Percentiles rank a stretch among this genome's conserved stretches.
Conservation (phyloP, 2,797 vertebrate genomes). For the Megaceryle alcyon region DNA sequence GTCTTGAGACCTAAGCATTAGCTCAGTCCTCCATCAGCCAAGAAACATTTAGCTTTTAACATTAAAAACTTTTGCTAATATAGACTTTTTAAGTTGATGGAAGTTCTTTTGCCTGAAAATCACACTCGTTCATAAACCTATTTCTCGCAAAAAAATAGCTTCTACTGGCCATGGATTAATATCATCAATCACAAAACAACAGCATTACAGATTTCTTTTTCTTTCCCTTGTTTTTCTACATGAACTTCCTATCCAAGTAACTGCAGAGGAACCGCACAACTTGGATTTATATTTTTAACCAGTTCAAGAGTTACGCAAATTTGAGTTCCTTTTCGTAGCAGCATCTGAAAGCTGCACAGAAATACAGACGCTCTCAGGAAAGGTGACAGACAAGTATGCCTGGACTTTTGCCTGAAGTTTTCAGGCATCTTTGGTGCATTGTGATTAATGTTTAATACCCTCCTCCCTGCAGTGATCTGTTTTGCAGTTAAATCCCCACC, state of each 20-base stretch:
- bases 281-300: not conserved
- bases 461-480: not conserved
- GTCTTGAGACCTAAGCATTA: not conserved
- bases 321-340: not conserved
- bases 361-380: not conserved
- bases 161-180: not conserved
- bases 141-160: not conserved
- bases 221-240: not conserved
- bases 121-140: not conserved
- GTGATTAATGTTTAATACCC: slow-evolving; percentile 23
- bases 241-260: not conserved
- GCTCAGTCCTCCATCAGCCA: not conserved
- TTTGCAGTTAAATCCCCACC: not conserved
- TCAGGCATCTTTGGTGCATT: not conserved
- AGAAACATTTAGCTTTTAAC: not conserved
- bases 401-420: not conserved
- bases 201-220: not conserved
- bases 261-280: not conserved
- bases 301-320: not conserved
- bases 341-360: not conserved
- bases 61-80: not conserved
- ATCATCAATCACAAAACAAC: not conserved
- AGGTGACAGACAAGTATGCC: not conserved
- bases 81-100: not conserved
- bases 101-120: not conserved